These are phyloP conservation scores for Slavum lentiscoides DNA, from an alignment of 2,888 invertebrate species.

Conservation along the genomic window DNA sequence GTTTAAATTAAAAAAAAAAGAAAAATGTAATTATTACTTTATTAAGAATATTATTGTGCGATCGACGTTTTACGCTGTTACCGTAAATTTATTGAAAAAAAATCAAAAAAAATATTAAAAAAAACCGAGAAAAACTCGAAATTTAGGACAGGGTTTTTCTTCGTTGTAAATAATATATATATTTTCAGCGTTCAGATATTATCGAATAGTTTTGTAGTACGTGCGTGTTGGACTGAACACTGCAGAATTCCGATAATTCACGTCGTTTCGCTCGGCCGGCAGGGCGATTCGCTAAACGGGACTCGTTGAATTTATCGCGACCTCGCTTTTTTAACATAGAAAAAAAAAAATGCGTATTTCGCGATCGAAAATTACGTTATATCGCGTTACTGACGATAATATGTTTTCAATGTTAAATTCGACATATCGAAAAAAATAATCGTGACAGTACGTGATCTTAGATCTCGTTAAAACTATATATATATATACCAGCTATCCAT, in stretches of 20 bases:
- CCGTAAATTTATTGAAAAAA: too few species aligned
- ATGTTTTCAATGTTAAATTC: not conserved
- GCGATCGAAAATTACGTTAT: not conserved
- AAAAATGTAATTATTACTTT: too few species aligned
- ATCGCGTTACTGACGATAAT: not conserved
- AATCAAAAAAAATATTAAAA: too few species aligned
- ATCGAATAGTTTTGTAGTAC: not conserved
- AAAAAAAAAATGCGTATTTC: not conserved
- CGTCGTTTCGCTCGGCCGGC: not conserved
- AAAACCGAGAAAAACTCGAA: too few species aligned
- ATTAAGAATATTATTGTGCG: too few species aligned
- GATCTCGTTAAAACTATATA: too few species aligned
- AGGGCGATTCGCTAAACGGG: conserved; percentile 1
- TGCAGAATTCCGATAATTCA: conserved; percentile 20
- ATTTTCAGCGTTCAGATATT: not conserved
- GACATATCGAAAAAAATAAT: not conserved
- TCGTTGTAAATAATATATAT: not conserved
- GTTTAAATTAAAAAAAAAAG: too few species aligned
- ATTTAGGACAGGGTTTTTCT: too few species aligned
- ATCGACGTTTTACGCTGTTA: too few species aligned
- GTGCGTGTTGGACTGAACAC: conserved; percentile 4
- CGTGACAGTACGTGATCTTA: too few species aligned
- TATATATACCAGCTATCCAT: too few species aligned
- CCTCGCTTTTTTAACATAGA: not conserved
- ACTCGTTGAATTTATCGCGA: conserved; percentile 15